Percentiles rank a stretch among this genome's conserved stretches.
Evolutionary conservation across 2,113 vertebrate genomes (phyloP).

Genomic region (Jaculus jaculus): DNA sequence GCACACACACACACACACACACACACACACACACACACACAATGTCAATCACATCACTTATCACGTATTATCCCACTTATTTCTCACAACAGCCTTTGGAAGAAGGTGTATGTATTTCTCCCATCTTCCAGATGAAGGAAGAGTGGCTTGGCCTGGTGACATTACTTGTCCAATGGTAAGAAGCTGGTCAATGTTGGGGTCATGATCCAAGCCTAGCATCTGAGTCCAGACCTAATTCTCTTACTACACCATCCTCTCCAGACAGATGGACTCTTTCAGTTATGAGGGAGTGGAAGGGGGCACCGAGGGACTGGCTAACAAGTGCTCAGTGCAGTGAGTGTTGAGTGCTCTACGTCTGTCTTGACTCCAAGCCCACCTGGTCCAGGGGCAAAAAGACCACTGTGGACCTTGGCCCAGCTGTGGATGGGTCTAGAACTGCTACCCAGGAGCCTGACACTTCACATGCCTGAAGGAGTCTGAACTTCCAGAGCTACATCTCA

Average conservation of each 20-base stretch:
- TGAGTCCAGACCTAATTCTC: neutral
- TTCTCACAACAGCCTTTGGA: neutral
- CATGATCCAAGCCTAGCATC: neutral
- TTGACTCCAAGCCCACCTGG: neutral
- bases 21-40: neutral
- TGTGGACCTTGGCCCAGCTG: neutral
- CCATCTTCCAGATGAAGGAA: constrained; percentile 10
- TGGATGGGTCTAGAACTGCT: neutral
- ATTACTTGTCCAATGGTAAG: neutral
- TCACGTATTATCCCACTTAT: neutral
- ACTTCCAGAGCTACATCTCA: neutral
- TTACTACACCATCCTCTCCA: neutral
- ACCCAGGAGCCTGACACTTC: neutral
- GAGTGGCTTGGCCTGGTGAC: neutral
- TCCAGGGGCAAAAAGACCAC: neutral
- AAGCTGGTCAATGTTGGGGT: neutral
- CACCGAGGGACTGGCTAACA: neutral
- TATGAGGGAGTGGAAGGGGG: neutral
- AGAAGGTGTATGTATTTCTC: neutral
- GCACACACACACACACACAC: too few relatives aligned
- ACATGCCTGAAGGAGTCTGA: neutral
- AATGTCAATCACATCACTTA: too few relatives aligned
- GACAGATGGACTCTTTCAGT: neutral
- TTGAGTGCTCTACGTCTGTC: neutral
- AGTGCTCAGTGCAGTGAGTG: neutral